Evolutionary conservation across 92 coral and sea anemone genomes (phyloP).

Genomic region (Montipora capitata): DNA sequence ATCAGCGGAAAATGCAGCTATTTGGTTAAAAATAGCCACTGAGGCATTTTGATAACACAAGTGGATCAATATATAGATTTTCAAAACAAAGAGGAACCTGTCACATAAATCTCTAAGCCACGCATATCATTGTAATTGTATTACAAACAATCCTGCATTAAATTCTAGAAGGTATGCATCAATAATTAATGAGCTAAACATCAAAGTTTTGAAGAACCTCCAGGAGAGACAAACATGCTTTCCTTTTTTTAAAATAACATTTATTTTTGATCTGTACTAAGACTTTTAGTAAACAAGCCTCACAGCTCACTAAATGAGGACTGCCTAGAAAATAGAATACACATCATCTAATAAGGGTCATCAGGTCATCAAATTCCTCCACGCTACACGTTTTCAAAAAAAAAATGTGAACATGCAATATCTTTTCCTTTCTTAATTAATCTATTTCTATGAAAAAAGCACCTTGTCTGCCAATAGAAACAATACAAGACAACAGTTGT

Average conservation of each 20-base stretch:
- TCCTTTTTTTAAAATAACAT: not conserved
- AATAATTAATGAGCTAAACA: not conserved
- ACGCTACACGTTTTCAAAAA: not conserved
- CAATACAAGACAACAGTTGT: no score
- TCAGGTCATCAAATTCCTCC: conserved; percentile 20
- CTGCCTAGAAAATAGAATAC: not conserved
- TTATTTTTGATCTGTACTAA: not conserved
- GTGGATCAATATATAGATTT: conserved; percentile 24
- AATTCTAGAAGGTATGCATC: not conserved
- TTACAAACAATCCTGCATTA: not conserved
- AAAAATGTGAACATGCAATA: not conserved
- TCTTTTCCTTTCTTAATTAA: no score
- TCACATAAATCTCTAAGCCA: conserved; percentile 15
- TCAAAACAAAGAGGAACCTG: not conserved
- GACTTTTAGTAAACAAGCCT: not conserved
- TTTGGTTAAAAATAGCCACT: not conserved
- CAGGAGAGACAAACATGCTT: not conserved
- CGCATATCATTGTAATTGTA: not conserved
- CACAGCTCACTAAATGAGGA: not conserved
- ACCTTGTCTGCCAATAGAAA: no score
- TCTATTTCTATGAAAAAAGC: no score
- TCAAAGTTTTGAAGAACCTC: conserved; percentile 8
- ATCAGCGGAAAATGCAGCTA: not conserved
- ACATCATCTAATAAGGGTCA: not conserved
- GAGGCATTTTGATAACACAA: conserved; percentile 3